These are phyloP conservation scores for Morone saxatilis DNA, from an alignment of 2,113 vertebrate genomes.

Conservation along the genomic window DNA sequence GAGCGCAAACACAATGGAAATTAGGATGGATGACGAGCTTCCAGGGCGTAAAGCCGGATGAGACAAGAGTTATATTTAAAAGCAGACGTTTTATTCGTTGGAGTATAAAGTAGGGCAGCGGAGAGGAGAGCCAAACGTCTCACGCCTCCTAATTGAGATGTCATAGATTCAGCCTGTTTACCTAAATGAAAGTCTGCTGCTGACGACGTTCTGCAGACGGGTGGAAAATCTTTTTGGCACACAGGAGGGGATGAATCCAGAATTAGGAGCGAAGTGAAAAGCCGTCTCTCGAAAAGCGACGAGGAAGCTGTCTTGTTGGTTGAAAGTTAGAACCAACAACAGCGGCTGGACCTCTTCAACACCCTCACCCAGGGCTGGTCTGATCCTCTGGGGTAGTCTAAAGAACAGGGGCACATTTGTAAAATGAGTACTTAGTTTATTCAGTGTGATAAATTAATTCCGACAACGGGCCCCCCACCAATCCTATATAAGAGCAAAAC, in stretches of 20 bases:
- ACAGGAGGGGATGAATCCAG: constrained; percentile 1
- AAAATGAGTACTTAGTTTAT: too few species aligned
- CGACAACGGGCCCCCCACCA: too few species aligned
- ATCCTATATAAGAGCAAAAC: too few species aligned
- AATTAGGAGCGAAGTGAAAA: background rate
- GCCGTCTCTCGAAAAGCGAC: too few species aligned
- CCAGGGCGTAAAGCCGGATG: background rate
- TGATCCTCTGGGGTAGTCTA: too few species aligned
- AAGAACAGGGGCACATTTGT: too few species aligned
- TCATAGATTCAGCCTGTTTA: constrained; percentile 35
- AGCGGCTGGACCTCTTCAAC: too few species aligned
- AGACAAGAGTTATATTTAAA: constrained; percentile 8
- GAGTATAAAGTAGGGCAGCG: constrained; percentile 35
- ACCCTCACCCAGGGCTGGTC: too few species aligned
- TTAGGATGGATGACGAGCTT: constrained; percentile 6
- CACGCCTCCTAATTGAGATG: constrained; percentile 48
- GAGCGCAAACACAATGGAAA: background rate
- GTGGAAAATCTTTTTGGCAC: constrained; percentile 26
- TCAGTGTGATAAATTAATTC: too few species aligned
- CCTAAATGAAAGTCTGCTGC: constrained; percentile 21
- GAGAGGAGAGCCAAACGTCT: background rate
- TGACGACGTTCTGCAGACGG: background rate
- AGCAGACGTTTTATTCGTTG: background rate
- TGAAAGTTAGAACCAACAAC: too few species aligned
- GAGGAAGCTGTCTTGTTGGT: too few species aligned